Conservation (phyloP, 1,140 invertebrate genomes). For the Drosophila simulans region DNA sequence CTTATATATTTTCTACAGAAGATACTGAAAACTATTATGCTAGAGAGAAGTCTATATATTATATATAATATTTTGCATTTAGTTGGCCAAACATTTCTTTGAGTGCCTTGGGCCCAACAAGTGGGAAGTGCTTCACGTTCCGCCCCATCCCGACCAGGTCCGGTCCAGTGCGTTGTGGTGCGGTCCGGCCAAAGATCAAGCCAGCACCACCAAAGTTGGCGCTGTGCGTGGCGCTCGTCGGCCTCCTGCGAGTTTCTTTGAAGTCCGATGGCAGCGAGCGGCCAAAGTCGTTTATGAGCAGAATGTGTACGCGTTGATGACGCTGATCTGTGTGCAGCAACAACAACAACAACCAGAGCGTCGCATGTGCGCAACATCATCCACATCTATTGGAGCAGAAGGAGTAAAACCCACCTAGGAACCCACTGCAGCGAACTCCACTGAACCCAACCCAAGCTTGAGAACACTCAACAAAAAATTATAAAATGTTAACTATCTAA, state of each 20-base stretch:
- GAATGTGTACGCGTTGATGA: conserved; percentile 75
- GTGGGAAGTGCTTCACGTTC: conserved; percentile 68
- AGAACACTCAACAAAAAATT: neutral
- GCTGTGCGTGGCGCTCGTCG: conserved; percentile 62
- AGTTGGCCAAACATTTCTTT: neutral
- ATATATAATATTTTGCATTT: neutral
- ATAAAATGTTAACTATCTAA: no score
- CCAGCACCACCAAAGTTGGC: conserved; percentile 72
- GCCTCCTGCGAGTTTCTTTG: conserved; percentile 64
- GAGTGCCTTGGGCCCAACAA: conserved; percentile 58
- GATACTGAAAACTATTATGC: no score
- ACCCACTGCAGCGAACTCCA: conserved; percentile 50
- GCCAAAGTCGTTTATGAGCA: conserved; percentile 66
- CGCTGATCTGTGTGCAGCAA: conserved; percentile 61
- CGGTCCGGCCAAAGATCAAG: conserved; percentile 71
- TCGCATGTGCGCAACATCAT: conserved; percentile 66
- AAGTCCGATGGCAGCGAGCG: conserved; percentile 63
- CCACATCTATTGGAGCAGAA: conserved; percentile 76
- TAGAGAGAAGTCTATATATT: no score
- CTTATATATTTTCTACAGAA: no score
- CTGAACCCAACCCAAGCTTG: conserved; percentile 45
- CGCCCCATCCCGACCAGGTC: conserved; percentile 5
- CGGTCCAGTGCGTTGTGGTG: conserved; percentile 3
- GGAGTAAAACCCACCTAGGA: conserved; percentile 65
- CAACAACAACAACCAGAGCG: conserved; percentile 46